Evolutionary conservation across 2,888 invertebrate genomes (phyloP), one percentile per base, ranked within the genome.

Genomic region (Acanthoscelides obtectus): DNA sequence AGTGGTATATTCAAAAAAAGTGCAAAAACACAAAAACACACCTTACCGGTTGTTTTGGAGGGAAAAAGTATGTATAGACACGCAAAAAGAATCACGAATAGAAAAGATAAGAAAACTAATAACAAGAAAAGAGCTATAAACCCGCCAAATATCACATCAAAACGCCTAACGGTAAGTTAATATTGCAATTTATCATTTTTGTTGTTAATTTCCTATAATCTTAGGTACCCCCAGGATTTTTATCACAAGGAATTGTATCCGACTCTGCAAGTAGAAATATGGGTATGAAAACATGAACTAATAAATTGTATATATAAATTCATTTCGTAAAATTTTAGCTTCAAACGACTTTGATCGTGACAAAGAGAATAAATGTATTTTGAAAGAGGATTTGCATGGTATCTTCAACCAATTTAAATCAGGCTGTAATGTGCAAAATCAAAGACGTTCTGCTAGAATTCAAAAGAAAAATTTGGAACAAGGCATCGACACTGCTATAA

Each of bases 201-300:
- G 67, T 72, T 66, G 69, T 65, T 20, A 22, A 64, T 20, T 69
- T 12, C n/a, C 64, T 22, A 21, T 20, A 8, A 45, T 76, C 75
- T 67, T 73, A 79, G 79, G 71, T 78, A 64, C 76, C 77, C n/a
- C 72, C 74, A 22, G 74, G 74, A n/a, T 76, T 77, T 66, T 73
- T 77, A 68, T 22, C 69, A 6, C 45, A 69, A 68, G 78, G 76
- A 22, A 66, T 77, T 21, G 74, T 45, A 69, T 74, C 79, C 6
- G 71, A 73, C 67, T 71, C 71, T 4, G 69, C 69, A 20, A 68
- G 69, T 70, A 77, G 74, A 74, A 65, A 22, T 65, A 68, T 70
- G 70, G 71, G 75, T 75, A 71, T 73, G 76, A 66, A 66, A 66
- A 1, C n/a, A n/a, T n/a, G n/a, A n/a, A n/a, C 12, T 45, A 17